phyloP scores from a whole-genome alignment of 2,797 vertebrate genomes.

The Onychomys arenicola region DNA sequence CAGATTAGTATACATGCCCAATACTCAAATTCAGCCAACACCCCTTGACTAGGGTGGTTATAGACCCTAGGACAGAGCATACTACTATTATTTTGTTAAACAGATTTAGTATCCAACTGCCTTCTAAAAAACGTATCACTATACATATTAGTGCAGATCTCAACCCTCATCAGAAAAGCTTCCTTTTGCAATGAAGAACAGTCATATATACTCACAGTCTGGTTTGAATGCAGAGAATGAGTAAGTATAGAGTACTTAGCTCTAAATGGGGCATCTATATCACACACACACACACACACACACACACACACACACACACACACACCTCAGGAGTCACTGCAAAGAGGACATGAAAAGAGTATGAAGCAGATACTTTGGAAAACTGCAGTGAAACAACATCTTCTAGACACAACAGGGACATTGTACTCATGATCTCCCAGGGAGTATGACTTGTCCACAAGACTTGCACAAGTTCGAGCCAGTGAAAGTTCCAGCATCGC shows the following conservation, averaged over 20 bases:
- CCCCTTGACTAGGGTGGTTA: background rate
- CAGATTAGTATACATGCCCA: background rate
- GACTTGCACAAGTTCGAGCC: background rate
- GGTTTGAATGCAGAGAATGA: background rate
- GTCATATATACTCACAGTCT: no score
- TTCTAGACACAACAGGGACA: background rate
- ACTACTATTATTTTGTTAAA: background rate
- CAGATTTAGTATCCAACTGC: background rate
- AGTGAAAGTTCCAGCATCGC: background rate
- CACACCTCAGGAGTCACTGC: background rate
- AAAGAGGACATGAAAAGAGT: background rate
- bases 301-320: no score
- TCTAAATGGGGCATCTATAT: background rate
- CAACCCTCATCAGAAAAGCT: background rate
- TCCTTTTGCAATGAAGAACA: background rate
- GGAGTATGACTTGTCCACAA: background rate
- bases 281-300: background rate
- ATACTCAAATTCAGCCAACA: background rate
- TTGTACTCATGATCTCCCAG: no score
- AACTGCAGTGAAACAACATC: background rate
- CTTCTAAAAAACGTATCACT: background rate
- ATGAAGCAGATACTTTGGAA: background rate
- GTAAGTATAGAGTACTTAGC: background rate
- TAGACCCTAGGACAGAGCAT: background rate
- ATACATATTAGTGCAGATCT: background rate